Conservation (phyloP, 2,113 vertebrate genomes). For the cattle (Bos taurus) region ARS-UCD2.0 NC_037329.1:49006501-49007000, state of each 20-base stretch:
- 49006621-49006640: not conserved
- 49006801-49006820: not conserved
- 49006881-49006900: not conserved
- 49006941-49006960: not conserved
- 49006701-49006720: conserved; percentile 1
- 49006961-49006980: not conserved
- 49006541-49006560: not conserved
- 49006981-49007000: not conserved
- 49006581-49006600: not conserved
- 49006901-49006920: not conserved
- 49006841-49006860: not conserved
- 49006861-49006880: not conserved
- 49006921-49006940: not conserved
- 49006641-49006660: not conserved
- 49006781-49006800: not conserved
- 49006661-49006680: conserved; percentile 24
- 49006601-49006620: not conserved
- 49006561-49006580: not conserved
- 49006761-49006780: not conserved
- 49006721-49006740: not conserved
- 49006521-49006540: not conserved
- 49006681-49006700: not conserved
- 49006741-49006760: not conserved
- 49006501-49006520: not conserved
- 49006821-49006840: not conserved